Evolutionary conservation across 1,140 invertebrate species (phyloP), one percentile per base, ranked within the genome.

Genomic region (Polyergus mexicanus): DNA sequence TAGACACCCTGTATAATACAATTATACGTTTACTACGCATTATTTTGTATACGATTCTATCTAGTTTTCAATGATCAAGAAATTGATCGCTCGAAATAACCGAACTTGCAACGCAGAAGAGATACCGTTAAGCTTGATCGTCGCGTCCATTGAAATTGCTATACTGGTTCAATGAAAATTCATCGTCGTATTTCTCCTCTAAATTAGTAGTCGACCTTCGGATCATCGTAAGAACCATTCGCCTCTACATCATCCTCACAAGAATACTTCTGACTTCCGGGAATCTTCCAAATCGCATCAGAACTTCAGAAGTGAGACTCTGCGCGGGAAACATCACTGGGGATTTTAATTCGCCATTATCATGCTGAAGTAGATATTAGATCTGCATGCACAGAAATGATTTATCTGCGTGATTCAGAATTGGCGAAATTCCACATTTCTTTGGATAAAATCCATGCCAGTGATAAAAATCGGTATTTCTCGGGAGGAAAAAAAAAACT

Each of bases 71-170:
- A 58, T 58, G 16, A 3, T n/a, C 22, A 58, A 22, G 7, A 58
- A 58, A 22, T 58, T 56, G 2, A 22, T 58, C 10, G 22, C n/a
- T 22, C 8, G 4, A 51, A 51, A 51, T 22, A 6, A 58, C n/a
- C 10, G 56, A 58, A 58, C 22, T 58, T 22, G 2, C n/a, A 58
- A 16, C 13, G 13, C 54, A 19, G 6, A 1, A 19, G 22, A 5
- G 8, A 35, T 66, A 51, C 41, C 60, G 60, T 78, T 78, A 78
- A 54, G 13, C 25, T 3, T 35, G 56, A 25, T 22, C 6, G 35
- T 44, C 28, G 35, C 51, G 16, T 28, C 32, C 41, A 65, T 51
- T 65, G 41, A 78, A 44, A 78, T 78, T 51, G 38, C n/a, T 19
- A 65, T 56, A 51, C 44, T 41, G 3, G 11, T 35, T 28, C 28